These are phyloP conservation scores for Phalloptychus januarius DNA, from an alignment of 2,797 vertebrate species.

Conservation along the genomic window DNA sequence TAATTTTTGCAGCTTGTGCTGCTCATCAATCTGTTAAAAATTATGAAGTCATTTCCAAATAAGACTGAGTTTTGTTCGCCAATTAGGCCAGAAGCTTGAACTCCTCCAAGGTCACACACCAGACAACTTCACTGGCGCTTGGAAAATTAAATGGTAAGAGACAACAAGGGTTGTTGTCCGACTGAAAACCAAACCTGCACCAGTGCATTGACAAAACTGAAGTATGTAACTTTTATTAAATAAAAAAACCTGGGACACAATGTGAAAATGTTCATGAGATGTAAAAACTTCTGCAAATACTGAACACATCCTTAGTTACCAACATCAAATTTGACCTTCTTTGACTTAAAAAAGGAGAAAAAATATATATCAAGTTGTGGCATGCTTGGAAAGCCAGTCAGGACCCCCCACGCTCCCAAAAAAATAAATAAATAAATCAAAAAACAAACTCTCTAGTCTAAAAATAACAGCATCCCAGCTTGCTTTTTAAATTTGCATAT, in stretches of 20 bases:
- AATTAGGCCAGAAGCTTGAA: background rate
- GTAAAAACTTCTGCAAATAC: background rate
- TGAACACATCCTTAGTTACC: background rate
- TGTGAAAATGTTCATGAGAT: background rate
- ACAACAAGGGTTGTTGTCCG: background rate
- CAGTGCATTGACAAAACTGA: no score
- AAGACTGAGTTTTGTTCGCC: background rate
- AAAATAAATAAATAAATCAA: background rate
- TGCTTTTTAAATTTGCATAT: slow-evolving; percentile 2
- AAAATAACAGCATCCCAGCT: background rate
- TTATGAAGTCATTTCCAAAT: background rate
- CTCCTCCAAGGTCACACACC: background rate
- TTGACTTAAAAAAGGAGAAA: background rate
- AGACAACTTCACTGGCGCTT: background rate
- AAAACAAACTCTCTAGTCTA: background rate
- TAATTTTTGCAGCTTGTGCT: background rate
- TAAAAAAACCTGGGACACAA: no score
- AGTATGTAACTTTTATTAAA: background rate
- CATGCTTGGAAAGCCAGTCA: background rate
- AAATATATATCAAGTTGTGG: background rate
- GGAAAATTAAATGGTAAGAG: background rate
- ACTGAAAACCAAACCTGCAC: no score
- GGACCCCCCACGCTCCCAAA: background rate
- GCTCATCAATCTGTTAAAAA: background rate
- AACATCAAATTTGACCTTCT: background rate